These are phyloP conservation scores for Galago senegalensis DNA, from an alignment of 2,797 vertebrate species.

Conservation along the genomic window DNA sequence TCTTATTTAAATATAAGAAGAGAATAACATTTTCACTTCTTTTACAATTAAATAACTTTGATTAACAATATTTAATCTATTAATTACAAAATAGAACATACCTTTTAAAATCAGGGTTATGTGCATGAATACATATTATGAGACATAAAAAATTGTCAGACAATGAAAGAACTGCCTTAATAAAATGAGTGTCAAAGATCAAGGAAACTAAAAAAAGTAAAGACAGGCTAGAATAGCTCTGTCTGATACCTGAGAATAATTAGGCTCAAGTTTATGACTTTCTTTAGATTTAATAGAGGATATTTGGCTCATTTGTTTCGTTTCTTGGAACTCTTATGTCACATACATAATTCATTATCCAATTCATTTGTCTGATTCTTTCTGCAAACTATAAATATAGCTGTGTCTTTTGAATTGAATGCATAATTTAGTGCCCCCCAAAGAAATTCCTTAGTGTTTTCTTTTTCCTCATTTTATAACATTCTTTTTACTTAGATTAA, in stretches of 20 bases:
- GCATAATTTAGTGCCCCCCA: background rate
- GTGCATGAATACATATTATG: background rate
- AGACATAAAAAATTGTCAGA: background rate
- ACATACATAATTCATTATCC: constrained; percentile 5
- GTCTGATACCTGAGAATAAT: constrained; percentile 55
- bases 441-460: background rate
- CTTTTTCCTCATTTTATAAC: background rate
- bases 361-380: constrained; percentile 3
- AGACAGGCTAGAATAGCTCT: constrained; percentile 25
- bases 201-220: constrained; percentile 29
- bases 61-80: constrained; percentile 18
- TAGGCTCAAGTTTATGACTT: constrained; percentile 6
- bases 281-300: background rate
- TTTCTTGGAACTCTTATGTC: background rate
- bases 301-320: constrained; percentile 45
- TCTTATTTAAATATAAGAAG: background rate
- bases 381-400: constrained; percentile 18
- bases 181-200: constrained; percentile 65
- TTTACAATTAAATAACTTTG: background rate
- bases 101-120: background rate
- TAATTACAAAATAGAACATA: background rate
- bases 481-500: background rate
- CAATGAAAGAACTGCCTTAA: background rate
- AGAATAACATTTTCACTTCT: constrained; percentile 19
- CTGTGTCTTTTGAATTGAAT: background rate